Base-by-base conservation (phyloP, 2,888 invertebrate genomes). In the Shargacucullia verbasci region DNA sequence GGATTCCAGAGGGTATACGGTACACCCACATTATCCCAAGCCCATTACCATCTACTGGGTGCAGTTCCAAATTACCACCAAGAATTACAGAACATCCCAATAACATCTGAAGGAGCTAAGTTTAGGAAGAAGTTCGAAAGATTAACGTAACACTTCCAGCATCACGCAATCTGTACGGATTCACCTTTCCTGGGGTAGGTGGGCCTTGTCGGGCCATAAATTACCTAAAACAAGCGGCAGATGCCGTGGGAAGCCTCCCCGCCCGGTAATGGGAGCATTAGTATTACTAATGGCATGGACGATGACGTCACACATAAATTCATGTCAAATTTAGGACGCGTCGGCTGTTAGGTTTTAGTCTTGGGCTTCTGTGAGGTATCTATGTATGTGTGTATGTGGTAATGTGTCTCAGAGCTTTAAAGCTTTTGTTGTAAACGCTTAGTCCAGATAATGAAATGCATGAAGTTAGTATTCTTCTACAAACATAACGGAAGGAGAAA, bases 211-310 rank as follows among this genome's bases (percentile, higher is more conserved):
- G 86, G 80, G 81, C 85, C 88, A 92, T 93, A 94, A 93, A 94
- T 94, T 93, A 93, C 87, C 83, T 91, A 92, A 92, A 94, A 94
- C 94, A 94, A 93, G 94, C 92, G 89, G 87, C 93, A 93, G 92
- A 91, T 93, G 92, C 87, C 88, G 83, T 73, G 82, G 81, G 80
- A 79, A 76, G 76, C 59, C 76, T 79, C 81, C 70, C 77, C 80
- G 78, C 72, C 84, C 91, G 89, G 91, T 93, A 93, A 93, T 92
- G 91, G 91, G 81, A 80, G 91, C 92, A 93, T 93, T 93, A 93
- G 92, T 87, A 87, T 85, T 86, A 89, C 93, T 94, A 93, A 93
- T 93, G 93, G 92, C 84, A 78, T 84, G 87, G 88, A 84, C 89
- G 87, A 83, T 91, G 93, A 93, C 93, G 90, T 88, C 84, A 84